Base-by-base conservation (phyloP, 2,113 vertebrate genomes). In the Rhinopithecus roxellana region DNA sequence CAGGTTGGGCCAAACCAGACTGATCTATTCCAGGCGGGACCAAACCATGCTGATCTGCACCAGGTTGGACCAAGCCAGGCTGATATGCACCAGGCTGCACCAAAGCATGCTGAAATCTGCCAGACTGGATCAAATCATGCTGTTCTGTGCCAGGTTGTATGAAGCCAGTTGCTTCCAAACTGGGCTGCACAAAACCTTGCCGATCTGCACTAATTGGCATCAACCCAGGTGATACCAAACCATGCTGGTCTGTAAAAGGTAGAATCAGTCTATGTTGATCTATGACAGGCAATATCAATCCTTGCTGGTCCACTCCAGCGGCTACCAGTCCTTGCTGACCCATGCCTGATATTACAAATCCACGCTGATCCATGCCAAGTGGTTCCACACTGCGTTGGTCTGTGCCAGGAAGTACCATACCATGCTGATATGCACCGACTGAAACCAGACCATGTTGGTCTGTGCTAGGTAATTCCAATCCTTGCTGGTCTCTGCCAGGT, bases 1-100 rank as follows among this genome's bases (percentile, higher is more conserved):
- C 13, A 0, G 55, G 89, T 7, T 59, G 61, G 7, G 22, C 43
- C 22, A 79, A 45, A 8, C 32, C 89, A 79, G 89, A 32, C 52
- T 55, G 6, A 6, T 43, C 45, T 0, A 30, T 10, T 0, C 48
- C 9, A 0, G 45, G 32, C 3, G 8, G 22, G 2, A 0, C 69
- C 84, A 20, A 5, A 2, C 25, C 61, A 70, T 0, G 18, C 23
- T 52, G 78, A 16, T 43, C n/a, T 7, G 38, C 11, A 1, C 61
- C 43, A 38, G 79, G 70, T 32, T 70, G 85, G 6, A 55, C 22
- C 57, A 78, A 3, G 8, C 13, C 72, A 50, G 0, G 57, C 1
- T 35, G 87, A 45, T 20, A 17, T 9, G 8, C 18, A 2, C 55
- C 81, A 32, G 81, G 55, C 3, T 30, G 78, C 12, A 48, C 20